Conservation (phyloP, 2,113 vertebrate species). For the Balaenoptera acutorostrata region DNA sequence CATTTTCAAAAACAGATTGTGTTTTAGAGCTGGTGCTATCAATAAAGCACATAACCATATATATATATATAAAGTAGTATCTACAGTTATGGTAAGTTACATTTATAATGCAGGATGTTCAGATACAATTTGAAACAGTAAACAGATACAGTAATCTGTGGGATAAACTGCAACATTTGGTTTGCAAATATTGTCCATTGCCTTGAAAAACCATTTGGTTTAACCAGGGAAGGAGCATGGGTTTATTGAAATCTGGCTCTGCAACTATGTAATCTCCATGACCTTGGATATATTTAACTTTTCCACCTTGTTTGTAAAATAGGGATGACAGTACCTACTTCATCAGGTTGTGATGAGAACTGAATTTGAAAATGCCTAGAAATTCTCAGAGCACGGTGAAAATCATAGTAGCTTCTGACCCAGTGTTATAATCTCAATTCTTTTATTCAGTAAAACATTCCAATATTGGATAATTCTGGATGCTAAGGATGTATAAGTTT, state of each 20-base stretch:
- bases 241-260: not conserved
- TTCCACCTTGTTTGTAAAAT: not conserved
- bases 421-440: not conserved
- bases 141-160: not conserved
- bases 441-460: not conserved
- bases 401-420: not conserved
- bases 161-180: not conserved
- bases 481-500: not conserved
- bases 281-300: not conserved
- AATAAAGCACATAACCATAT: not conserved
- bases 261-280: not conserved
- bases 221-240: not conserved
- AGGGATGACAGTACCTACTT: not conserved
- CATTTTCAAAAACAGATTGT: not conserved
- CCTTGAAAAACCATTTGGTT: not conserved
- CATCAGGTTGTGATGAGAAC: not conserved
- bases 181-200: not conserved
- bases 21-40: not conserved
- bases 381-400: not conserved
- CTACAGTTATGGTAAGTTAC: not conserved
- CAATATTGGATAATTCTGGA: not conserved
- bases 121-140: not conserved
- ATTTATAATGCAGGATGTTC: not conserved
- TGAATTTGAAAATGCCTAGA: not conserved
- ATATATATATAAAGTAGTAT: not conserved